phyloP scores from a whole-genome alignment of 2,113 vertebrate species.

The Datnioides undecimradiatus region DNA sequence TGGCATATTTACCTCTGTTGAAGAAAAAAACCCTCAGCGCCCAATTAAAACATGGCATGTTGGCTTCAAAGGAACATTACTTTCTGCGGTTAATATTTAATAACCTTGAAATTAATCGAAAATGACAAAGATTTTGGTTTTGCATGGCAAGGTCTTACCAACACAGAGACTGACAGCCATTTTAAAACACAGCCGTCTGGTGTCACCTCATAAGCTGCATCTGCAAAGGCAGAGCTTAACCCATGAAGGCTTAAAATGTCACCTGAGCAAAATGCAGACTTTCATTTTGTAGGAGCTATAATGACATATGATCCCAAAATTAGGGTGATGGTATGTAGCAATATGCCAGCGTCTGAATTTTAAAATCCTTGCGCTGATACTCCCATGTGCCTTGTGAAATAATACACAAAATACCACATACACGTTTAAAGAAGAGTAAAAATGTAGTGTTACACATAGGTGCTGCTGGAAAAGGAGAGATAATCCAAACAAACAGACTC shows the following conservation, averaged over 20 bases:
- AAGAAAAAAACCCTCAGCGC: neutral
- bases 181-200: constrained; percentile 33
- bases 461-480: constrained; percentile 3
- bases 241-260: constrained; percentile 41
- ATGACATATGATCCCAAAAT: constrained; percentile 41
- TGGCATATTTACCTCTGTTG: constrained; percentile 17
- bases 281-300: constrained; percentile 36
- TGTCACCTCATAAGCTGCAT: constrained; percentile 52
- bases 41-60: constrained; percentile 31
- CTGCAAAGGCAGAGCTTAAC: constrained; percentile 58
- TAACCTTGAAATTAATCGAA: constrained; percentile 23
- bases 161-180: constrained; percentile 7
- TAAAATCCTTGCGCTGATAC: neutral
- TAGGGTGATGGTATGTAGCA: constrained; percentile 16
- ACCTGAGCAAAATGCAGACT: constrained; percentile 34
- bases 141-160: constrained; percentile 10
- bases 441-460: neutral
- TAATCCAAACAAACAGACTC: neutral
- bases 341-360: neutral
- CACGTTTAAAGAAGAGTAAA: neutral
- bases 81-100: constrained; percentile 1
- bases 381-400: neutral
- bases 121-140: constrained; percentile 31
- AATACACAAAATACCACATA: constrained; percentile 10
- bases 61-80: constrained; percentile 18